These are phyloP conservation scores for Ennomos quercinarius DNA, from an alignment of 2,888 invertebrate genomes.

Conservation along the genomic window DNA sequence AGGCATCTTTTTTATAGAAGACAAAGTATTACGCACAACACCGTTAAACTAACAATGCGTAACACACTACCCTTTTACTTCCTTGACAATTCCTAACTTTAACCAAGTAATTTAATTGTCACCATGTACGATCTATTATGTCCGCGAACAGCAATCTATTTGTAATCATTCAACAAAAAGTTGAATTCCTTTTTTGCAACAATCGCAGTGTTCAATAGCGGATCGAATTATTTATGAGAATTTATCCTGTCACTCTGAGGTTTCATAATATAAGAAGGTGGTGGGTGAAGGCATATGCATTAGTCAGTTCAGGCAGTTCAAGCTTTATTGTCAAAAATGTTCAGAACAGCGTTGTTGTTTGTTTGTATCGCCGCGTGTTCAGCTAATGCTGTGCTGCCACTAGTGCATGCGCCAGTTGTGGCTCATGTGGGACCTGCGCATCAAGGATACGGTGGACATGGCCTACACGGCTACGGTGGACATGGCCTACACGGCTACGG, in stretches of 20 bases:
- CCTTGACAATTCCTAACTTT: conserved; percentile 23
- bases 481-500: conserved; percentile 3
- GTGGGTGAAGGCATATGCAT: conserved; percentile 41
- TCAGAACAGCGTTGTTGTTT: conserved; percentile 53
- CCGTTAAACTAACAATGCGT: conserved; percentile 5
- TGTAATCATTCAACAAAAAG: conserved; percentile 49
- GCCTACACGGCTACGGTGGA: conserved; percentile 39
- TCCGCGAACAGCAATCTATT: conserved; percentile 46
- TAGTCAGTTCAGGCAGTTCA: conserved; percentile 53
- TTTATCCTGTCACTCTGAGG: conserved; percentile 68
- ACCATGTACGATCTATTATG: conserved; percentile 41
- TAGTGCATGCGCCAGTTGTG: conserved; percentile 58
- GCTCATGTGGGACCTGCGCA: conserved; percentile 45
- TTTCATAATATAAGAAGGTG: conserved; percentile 69
- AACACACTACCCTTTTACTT: conserved; percentile 14
- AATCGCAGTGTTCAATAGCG: conserved; percentile 64
- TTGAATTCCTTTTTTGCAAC: conserved; percentile 61
- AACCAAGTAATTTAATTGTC: conserved; percentile 34
- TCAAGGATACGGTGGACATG: conserved; percentile 51
- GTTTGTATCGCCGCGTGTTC: conserved; percentile 58
- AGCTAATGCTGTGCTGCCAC: conserved; percentile 61
- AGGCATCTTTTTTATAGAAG: background rate
- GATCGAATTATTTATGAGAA: conserved; percentile 64
- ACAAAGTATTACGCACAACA: too few relatives aligned
- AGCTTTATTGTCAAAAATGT: conserved; percentile 52